phyloP scores from a whole-genome alignment of 1,140 invertebrate species.

The Wiebesia pumilae region DNA sequence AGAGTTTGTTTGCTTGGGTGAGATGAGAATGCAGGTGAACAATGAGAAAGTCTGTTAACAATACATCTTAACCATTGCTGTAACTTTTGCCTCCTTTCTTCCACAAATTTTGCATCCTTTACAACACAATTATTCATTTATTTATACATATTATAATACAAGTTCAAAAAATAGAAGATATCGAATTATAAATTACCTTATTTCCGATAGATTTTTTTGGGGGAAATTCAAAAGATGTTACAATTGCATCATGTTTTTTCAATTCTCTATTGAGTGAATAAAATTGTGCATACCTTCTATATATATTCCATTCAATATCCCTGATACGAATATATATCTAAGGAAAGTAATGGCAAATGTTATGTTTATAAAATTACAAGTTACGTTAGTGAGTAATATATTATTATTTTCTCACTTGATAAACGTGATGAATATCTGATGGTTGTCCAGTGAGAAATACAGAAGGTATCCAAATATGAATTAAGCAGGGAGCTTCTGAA shows the following conservation, averaged over 20 bases:
- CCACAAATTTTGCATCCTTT: conserved; percentile 87
- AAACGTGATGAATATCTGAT: conserved; percentile 88
- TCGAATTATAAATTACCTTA: conserved; percentile 78
- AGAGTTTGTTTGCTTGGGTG: conserved; percentile 83
- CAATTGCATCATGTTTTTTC: conserved; percentile 87
- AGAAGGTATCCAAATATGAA: conserved; percentile 94
- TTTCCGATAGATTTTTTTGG: conserved; percentile 94
- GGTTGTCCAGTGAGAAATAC: conserved; percentile 89
- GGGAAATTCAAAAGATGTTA: conserved; percentile 91
- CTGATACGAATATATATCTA: conserved; percentile 88
- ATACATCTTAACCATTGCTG: conserved; percentile 87
- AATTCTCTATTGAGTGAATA: conserved; percentile 86
- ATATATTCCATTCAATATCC: conserved; percentile 95
- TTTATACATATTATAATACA: background rate
- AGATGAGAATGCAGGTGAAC: conserved; percentile 81
- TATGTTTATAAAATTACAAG: background rate
- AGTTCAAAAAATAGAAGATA: background rate
- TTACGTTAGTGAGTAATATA: background rate
- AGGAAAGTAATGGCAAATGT: conserved; percentile 53
- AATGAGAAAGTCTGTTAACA: conserved; percentile 80
- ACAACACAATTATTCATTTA: conserved; percentile 46
- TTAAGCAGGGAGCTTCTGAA: conserved; percentile 75
- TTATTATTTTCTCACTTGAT: conserved; percentile 81
- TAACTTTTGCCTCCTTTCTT: conserved; percentile 83
- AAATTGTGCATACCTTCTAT: conserved; percentile 93